A percentile compares a stretch with the other conserved stretches of the same genome.
These are phyloP conservation scores for Microdon myrmicae DNA, from an alignment of 2,888 invertebrate species.

Conservation along the genomic window DNA sequence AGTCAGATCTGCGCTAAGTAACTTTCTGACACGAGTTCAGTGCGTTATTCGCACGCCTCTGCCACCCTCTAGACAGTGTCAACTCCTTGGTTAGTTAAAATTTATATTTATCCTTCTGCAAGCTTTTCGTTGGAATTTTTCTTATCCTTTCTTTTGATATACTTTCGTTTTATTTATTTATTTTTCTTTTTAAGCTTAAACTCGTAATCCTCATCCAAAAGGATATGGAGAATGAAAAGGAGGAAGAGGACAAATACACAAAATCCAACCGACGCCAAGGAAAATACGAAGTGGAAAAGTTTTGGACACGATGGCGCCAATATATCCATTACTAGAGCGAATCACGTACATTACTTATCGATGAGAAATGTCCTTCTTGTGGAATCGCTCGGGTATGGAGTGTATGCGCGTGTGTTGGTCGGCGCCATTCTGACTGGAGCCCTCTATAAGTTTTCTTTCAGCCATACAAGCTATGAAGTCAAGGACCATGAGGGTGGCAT, in stretches of 20 bases:
- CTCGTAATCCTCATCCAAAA: slow-evolving; percentile 30
- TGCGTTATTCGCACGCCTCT: no score
- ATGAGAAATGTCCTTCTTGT: slow-evolving; percentile 46
- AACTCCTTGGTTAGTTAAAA: slow-evolving; percentile 24
- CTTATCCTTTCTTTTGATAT: slow-evolving; percentile 10
- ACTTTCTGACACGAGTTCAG: slow-evolving; percentile 45
- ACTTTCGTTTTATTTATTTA: slow-evolving; percentile 3
- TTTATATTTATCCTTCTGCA: slow-evolving; percentile 37
- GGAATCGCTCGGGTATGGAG: slow-evolving; percentile 6
- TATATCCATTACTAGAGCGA: slow-evolving; percentile 43
- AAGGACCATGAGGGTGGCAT: slow-evolving; percentile 31
- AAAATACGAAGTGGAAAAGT: slow-evolving; percentile 45
- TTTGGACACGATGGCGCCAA: slow-evolving; percentile 49
- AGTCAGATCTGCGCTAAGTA: slow-evolving; percentile 44
- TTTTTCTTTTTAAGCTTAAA: slow-evolving; percentile 18
- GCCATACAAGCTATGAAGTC: slow-evolving; percentile 26
- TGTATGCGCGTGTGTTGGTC: slow-evolving; percentile 10
- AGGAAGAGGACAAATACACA: not conserved
- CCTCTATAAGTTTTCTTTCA: slow-evolving; percentile 1
- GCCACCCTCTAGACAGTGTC: slow-evolving; percentile 17
- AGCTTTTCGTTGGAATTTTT: slow-evolving; percentile 28
- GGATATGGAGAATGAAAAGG: slow-evolving; percentile 1
- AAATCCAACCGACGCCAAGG: slow-evolving; percentile 6
- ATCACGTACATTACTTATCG: slow-evolving; percentile 47
- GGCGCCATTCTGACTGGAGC: slow-evolving; percentile 32